These are phyloP conservation scores for Fukomys damarensis DNA, from an alignment of 2,113 vertebrate species.

Conservation along the genomic window DNA sequence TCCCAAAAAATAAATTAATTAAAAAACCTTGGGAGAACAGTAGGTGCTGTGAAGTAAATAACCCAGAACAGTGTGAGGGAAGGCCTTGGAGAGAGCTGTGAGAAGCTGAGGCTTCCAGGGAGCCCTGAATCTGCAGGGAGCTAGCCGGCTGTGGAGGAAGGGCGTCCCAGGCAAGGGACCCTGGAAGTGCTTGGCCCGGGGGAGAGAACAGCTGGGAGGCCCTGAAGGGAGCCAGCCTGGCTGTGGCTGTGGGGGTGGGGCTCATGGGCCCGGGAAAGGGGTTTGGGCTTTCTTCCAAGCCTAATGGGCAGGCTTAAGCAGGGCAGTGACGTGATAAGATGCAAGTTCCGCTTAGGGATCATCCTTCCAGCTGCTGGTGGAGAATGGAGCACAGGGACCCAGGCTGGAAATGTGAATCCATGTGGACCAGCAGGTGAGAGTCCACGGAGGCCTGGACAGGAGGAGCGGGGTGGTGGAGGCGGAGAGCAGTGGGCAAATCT, in stretches of 20 bases:
- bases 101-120: neutral
- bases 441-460: neutral
- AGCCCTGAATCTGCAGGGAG: neutral
- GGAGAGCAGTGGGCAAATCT: neutral
- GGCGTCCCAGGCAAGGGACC: neutral
- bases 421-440: neutral
- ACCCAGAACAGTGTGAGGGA: neutral
- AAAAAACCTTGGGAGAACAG: no score
- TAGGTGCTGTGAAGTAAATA: neutral
- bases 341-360: neutral
- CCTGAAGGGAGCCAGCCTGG: neutral
- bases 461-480: neutral
- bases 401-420: neutral
- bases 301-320: neutral
- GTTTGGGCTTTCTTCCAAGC: conserved; percentile 24
- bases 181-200: neutral
- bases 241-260: neutral
- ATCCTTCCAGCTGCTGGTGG: neutral
- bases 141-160: neutral
- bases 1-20: no score
- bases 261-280: neutral
- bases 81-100: neutral
- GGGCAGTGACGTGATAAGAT: neutral
- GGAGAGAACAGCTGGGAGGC: neutral
- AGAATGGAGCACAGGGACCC: neutral